Conservation (phyloP, 2,113 vertebrate genomes). For the Brachyistius frenatus region DNA sequence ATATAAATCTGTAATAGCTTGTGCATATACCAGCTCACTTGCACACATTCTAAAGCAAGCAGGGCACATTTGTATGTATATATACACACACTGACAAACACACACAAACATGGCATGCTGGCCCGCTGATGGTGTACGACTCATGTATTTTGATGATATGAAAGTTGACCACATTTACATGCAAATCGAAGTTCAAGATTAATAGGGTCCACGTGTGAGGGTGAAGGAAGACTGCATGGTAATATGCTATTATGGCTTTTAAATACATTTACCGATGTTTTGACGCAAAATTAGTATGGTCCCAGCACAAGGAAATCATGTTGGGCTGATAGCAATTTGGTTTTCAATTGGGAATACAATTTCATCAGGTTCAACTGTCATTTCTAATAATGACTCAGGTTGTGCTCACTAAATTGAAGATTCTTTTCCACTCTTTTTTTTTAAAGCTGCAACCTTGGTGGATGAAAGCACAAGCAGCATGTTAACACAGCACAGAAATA, state of each 20-base stretch:
- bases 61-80: constrained; percentile 40
- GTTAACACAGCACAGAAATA: constrained; percentile 75
- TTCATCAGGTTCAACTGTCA: constrained; percentile 99
- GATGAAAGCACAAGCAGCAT: constrained; percentile 85
- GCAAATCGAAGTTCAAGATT: constrained; percentile 99
- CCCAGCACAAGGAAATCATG: constrained; percentile 96
- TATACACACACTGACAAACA: constrained; percentile 35
- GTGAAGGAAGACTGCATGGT: constrained; percentile 91
- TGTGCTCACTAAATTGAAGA: constrained; percentile 94
- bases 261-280: constrained; percentile 99
- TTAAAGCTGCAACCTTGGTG: constrained; percentile 74
- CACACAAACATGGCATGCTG: constrained; percentile 46
- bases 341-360: constrained; percentile 99
- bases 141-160: constrained; percentile 99
- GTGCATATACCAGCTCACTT: constrained; percentile 42
- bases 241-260: constrained; percentile 99
- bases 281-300: constrained; percentile 94
- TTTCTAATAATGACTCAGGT: constrained; percentile 98
- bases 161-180: constrained; percentile 99
- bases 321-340: constrained; percentile 99
- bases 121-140: constrained; percentile 76
- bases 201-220: constrained; percentile 91
- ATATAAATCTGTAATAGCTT: constrained; percentile 48
- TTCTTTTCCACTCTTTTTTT: constrained; percentile 76
- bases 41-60: constrained; percentile 47